Percentiles rank a stretch among this genome's conserved stretches.
Evolutionary conservation across 2,888 invertebrate species (phyloP).

Genomic region (Xestia c-nigrum): DNA sequence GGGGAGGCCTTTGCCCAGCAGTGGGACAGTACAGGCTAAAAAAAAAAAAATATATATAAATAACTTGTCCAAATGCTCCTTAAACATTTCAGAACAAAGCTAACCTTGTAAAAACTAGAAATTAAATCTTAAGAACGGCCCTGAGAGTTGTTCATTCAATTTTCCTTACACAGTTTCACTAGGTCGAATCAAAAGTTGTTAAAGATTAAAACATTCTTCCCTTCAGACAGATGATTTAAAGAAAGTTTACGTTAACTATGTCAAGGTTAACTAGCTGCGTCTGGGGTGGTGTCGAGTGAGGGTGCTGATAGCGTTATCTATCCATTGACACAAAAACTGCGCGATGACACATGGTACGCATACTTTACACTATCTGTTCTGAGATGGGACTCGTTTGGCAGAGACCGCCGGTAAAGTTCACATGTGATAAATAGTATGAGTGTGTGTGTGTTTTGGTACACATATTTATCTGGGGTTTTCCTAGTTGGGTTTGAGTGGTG

Average conservation of each 20-base stretch:
- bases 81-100: no score
- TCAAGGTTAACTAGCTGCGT: conserved; percentile 38
- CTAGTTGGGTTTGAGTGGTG: background rate
- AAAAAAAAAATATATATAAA: no score
- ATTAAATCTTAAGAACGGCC: background rate
- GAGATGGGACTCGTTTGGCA: conserved; percentile 9
- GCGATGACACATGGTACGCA: conserved; percentile 22
- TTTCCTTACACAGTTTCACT: background rate
- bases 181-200: conserved; percentile 5
- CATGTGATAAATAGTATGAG: background rate
- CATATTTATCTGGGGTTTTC: background rate
- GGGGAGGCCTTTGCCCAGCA: no score
- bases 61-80: no score
- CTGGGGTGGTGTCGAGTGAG: conserved; percentile 23
- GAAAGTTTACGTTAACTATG: conserved; percentile 13
- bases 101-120: background rate
- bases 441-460: background rate
- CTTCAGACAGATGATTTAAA: background rate
- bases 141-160: background rate
- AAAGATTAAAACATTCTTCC: conserved; percentile 13
- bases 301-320: conserved; percentile 37
- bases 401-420: background rate
- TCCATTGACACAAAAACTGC: conserved; percentile 32
- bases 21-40: no score
- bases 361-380: conserved; percentile 8